Percentiles rank a stretch among this genome's conserved stretches.
Conservation (phyloP, 1,140 invertebrate genomes). For the Musca vetustissima region DNA sequence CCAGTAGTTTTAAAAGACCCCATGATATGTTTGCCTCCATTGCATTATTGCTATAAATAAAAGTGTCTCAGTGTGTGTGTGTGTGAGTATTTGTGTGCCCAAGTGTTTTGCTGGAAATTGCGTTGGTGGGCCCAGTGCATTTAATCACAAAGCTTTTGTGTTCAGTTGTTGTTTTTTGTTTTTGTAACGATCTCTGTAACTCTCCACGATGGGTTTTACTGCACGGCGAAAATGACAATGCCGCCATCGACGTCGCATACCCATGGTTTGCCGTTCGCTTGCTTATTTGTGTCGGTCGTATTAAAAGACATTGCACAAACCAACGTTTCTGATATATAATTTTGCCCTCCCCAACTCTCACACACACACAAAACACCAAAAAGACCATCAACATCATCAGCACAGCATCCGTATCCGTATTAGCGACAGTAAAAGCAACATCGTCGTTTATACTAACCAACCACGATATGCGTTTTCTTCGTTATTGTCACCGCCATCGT, state of each 20-base stretch:
- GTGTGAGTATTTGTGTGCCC: no score
- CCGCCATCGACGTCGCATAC: neutral
- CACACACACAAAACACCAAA: no score
- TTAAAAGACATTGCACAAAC: neutral
- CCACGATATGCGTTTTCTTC: constrained; percentile 8
- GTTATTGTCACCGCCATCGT: neutral
- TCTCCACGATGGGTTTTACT: neutral
- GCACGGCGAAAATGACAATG: neutral
- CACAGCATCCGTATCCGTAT: neutral
- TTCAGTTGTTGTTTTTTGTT: constrained; percentile 14
- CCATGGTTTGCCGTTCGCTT: neutral
- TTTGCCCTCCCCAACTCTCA: no score
- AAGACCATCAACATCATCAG: constrained; percentile 7
- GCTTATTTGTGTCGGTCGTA: neutral
- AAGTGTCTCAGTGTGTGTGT: no score
- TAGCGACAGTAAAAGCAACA: constrained; percentile 22
- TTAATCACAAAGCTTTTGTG: constrained; percentile 21
- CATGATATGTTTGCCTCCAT: no score
- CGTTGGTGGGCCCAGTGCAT: constrained; percentile 20
- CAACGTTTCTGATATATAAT: neutral
- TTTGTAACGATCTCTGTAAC: neutral
- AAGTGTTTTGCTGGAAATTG: neutral
- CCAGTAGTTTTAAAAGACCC: no score
- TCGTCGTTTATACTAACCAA: constrained; percentile 26
- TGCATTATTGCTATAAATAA: no score